Evolutionary conservation across 2,888 invertebrate genomes (phyloP).

Genomic region (Zootermopsis nevadensis): DNA sequence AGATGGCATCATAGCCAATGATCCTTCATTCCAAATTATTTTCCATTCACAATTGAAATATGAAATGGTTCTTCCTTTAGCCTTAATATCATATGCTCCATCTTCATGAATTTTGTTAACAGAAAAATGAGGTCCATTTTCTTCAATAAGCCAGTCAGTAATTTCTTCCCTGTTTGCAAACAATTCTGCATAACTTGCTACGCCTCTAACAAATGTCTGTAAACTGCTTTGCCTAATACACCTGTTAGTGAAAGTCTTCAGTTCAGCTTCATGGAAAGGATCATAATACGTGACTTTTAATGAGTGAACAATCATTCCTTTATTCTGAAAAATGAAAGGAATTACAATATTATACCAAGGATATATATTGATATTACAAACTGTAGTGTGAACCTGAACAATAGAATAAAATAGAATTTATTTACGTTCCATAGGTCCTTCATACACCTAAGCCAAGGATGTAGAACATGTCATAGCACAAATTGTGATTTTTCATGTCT

Average conservation of each 20-base stretch:
- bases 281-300: neutral
- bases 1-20: neutral
- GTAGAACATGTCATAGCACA: too few species aligned
- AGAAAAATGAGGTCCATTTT: neutral
- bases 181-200: neutral
- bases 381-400: too few species aligned
- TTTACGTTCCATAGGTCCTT: too few species aligned
- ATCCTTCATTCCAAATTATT: neutral
- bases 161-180: neutral
- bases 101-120: neutral
- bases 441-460: too few species aligned
- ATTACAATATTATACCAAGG: neutral
- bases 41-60: neutral
- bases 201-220: neutral
- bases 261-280: slow-evolving; percentile 10
- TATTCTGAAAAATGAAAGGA: neutral
- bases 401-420: too few species aligned
- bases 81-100: neutral
- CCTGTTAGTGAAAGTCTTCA: neutral
- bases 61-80: neutral
- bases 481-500: too few species aligned
- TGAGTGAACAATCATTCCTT: neutral
- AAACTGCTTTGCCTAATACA: neutral
- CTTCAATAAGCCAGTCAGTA: neutral
- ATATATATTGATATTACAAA: too few species aligned